Evolutionary conservation across 2,113 vertebrate genomes (phyloP), one percentile per base, ranked within the genome.

Genomic region (Lepidothrix coronata): DNA sequence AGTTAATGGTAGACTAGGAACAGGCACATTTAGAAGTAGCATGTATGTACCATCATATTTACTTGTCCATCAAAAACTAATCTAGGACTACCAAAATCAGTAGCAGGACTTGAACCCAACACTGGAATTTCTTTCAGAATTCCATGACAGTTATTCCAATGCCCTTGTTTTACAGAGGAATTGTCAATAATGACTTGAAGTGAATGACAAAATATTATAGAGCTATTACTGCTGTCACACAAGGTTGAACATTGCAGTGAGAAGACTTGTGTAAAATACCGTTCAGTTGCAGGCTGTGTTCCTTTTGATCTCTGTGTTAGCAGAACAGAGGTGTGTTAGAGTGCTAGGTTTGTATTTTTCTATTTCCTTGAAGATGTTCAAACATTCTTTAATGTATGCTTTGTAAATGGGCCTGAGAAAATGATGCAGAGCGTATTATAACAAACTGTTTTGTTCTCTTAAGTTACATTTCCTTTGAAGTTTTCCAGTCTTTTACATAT

Each of bases 301-400:
- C 23, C 14, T 65, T 97, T 94, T 95, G 68, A 89, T 93, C 28
- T 70, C 62, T 76, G 18, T 92, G 14, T 70, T 70, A 67, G 15
- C 35, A 55, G 27, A 76, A 65, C 8, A 52, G 11, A 54, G 14
- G 18, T 71, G 3, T 54, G 5, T 65, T 71, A 49, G 22, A 67
- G 13, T 22, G 12, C 46, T 74, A 48, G 5, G 33, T 88, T 59
- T 82, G 17, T 44, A 25, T 76, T 91, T 91, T 78, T 51, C 43
- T 78, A 20, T 79, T 91, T 88, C 20, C 48, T 94, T 85, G 51
- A 88, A 75, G 58, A n/a, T 85, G 8, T 82, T 95, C 25, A 79
- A 52, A 85, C 24, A 77, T 61, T 63, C 37, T 92, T 54, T 93
- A 73, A 74, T 65, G 55, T 59, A 71, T 71, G 18, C 92, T 96